These are phyloP conservation scores for Achroia grisella DNA, from an alignment of 1,140 invertebrate genomes.

Conservation along the genomic window DNA sequence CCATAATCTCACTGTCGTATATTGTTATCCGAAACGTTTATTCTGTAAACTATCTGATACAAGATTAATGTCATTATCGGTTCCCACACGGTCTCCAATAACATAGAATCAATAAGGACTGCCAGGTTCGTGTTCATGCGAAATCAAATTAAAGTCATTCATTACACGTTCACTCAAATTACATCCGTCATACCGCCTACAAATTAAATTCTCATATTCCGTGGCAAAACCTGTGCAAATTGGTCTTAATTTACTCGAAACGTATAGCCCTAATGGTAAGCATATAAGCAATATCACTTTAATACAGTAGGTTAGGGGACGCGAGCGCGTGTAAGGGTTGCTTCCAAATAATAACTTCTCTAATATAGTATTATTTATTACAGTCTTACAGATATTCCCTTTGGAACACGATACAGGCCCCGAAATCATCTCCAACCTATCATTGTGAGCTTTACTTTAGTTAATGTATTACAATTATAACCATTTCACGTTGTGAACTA, in stretches of 20 bases:
- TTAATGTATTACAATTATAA: no score
- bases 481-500: no score
- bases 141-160: constrained; percentile 61
- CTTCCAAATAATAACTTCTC: constrained; percentile 30
- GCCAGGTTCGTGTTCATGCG: constrained; percentile 19
- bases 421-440: constrained; percentile 9
- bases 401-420: constrained; percentile 17
- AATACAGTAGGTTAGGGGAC: constrained; percentile 22
- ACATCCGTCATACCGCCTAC: constrained; percentile 54
- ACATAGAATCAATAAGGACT: no score
- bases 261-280: constrained; percentile 63
- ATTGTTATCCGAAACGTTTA: no score
- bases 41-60: no score
- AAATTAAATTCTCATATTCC: constrained; percentile 66
- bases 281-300: constrained; percentile 58
- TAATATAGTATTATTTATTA: constrained; percentile 42
- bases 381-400: constrained; percentile 30
- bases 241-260: constrained; percentile 68
- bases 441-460: not conserved
- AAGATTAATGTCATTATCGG: no score
- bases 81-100: no score
- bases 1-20: no score
- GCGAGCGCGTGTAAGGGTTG: constrained; percentile 20
- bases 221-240: constrained; percentile 60
- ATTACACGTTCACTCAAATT: constrained; percentile 59